Evolutionary conservation across 2,888 invertebrate species (phyloP).

Genomic region (Oasisia sp.): DNA sequence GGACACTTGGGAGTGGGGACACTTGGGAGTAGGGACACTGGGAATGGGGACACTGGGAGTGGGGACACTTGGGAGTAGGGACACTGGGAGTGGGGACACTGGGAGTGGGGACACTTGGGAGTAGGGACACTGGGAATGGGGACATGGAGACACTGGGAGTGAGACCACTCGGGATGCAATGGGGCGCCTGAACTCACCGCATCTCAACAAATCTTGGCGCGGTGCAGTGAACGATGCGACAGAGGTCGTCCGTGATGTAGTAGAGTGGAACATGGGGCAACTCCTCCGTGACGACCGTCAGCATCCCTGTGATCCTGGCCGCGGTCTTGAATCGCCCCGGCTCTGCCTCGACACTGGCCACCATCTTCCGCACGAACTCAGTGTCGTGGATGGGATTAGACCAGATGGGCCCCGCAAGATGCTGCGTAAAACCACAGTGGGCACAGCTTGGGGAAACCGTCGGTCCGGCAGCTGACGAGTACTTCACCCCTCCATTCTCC

Average conservation of each 20-base stretch:
- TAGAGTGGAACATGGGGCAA: conserved; percentile 86
- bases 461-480: conserved; percentile 78
- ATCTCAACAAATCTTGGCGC: conserved; percentile 65
- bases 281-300: conserved; percentile 82
- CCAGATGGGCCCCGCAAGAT: conserved; percentile 94
- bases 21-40: too few relatives aligned
- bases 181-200: conserved; percentile 68
- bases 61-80: too few relatives aligned
- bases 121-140: too few relatives aligned
- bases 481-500: conserved; percentile 68
- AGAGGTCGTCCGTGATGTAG: conserved; percentile 83
- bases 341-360: conserved; percentile 64
- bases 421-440: conserved; percentile 70
- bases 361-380: conserved; percentile 78
- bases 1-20: too few relatives aligned
- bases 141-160: too few relatives aligned
- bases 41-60: too few relatives aligned
- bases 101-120: too few relatives aligned
- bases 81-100: too few relatives aligned
- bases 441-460: conserved; percentile 76
- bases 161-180: too few relatives aligned
- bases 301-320: conserved; percentile 70
- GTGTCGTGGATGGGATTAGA: conserved; percentile 84
- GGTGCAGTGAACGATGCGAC: conserved; percentile 74
- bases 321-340: conserved; percentile 74